These are phyloP conservation scores for Drosophila bunnanda DNA, from an alignment of 2,888 invertebrate genomes.

Conservation along the genomic window DNA sequence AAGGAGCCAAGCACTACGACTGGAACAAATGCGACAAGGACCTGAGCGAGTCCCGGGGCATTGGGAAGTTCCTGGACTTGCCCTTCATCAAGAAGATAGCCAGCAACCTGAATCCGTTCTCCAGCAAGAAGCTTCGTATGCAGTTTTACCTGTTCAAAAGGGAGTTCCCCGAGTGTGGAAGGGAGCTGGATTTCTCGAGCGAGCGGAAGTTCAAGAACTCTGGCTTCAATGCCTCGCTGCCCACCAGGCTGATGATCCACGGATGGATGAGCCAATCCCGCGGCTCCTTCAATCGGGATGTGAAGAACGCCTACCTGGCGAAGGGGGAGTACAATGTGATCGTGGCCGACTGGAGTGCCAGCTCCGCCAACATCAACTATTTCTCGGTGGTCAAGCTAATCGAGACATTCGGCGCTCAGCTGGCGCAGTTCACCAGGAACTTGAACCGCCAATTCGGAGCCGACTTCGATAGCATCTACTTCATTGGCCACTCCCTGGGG, in stretches of 20 bases:
- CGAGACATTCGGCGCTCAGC: conserved; percentile 71
- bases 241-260: conserved; percentile 80
- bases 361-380: conserved; percentile 79
- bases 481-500: conserved; percentile 84
- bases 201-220: conserved; percentile 54
- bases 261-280: conserved; percentile 82
- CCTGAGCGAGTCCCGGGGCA: conserved; percentile 64
- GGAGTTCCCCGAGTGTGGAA: conserved; percentile 72
- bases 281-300: conserved; percentile 77
- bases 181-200: conserved; percentile 62
- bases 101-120: conserved; percentile 74
- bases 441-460: conserved; percentile 60
- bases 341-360: conserved; percentile 82
- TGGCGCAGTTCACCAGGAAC: conserved; percentile 76
- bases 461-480: conserved; percentile 67
- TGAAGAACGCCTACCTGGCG: conserved; percentile 78
- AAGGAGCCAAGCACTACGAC: conserved; percentile 59
- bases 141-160: conserved; percentile 75
- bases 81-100: conserved; percentile 74
- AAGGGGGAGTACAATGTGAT: conserved; percentile 78
- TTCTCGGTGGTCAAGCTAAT: conserved; percentile 76
- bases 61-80: conserved; percentile 68
- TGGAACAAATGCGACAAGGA: conserved; percentile 80
- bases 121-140: conserved; percentile 64
- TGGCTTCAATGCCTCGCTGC: conserved; percentile 75